Base-by-base conservation (phyloP, 2,797 vertebrate species). In the Mus spretus region DNA sequence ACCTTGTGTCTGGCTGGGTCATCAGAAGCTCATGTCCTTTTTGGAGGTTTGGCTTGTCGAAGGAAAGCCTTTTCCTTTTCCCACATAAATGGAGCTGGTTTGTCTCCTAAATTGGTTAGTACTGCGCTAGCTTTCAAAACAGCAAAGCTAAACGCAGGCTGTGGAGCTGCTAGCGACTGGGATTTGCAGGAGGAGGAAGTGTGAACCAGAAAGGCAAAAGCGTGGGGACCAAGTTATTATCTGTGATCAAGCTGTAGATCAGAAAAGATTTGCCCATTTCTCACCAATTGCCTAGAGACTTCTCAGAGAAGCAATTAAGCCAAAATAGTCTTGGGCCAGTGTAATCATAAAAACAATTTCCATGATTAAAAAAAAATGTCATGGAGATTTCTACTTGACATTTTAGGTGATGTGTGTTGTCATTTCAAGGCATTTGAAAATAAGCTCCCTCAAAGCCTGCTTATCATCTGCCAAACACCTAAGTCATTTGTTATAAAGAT, bases 321-420 rank as follows among this genome's bases (percentile, higher is more conserved):
- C 79, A 93, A 89, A 85, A 65, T 72, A 37, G 4, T 79, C 59
- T 80, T 9, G 34, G 44, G 50, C 11, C 31, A 59, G 37, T 89
- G 11, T 77, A 72, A 57, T 94, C 44, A 37, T 81, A n/a, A 63
- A 79, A 79, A 67, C 28, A 67, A 96, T 91, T 89, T 93, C 92
- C 53, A 22, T 96, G 63, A 93, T 96, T 93, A 74, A 67, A 96
- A 94, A 77, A 61, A 96, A 93, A 70, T 95, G 31, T 84, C 92
- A 85, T 57, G 91, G 67, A 37, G 6, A 57, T 74, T 87, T 95
- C 37, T 92, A 40, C 70, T 80, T 89, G 80, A 93, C 84, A 95
- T 90, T 92, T 93, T 85, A 67, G 47, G 31, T 95, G 65, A 93
- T 79, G 67, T 53, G 28, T 93, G 81, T 7, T 6, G 75, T 67